phyloP scores from a whole-genome alignment of 2,888 invertebrate species.

The Leptinotarsa peninsularis region DNA sequence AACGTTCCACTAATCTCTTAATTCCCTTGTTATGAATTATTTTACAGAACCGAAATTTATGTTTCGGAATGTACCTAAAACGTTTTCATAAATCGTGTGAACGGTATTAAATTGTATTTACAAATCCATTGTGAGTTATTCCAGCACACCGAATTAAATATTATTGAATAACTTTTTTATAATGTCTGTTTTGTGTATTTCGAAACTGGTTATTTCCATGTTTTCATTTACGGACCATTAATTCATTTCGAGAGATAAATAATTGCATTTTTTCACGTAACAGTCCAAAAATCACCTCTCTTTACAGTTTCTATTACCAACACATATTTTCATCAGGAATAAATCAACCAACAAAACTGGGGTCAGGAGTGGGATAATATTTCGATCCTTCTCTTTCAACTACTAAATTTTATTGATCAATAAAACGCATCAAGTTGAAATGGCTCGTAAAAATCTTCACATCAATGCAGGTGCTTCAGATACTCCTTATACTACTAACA shows the following conservation, averaged over 20 bases:
- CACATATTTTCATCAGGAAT: background rate
- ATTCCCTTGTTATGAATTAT: background rate
- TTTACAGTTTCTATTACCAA: too few species aligned
- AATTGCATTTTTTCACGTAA: too few species aligned
- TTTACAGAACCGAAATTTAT: background rate
- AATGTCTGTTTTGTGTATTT: background rate
- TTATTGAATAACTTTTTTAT: background rate
- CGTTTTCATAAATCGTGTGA: background rate
- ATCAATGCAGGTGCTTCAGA: background rate
- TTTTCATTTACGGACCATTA: too few species aligned
- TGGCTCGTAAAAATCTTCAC: conserved; percentile 2
- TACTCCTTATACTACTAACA: background rate
- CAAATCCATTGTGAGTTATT: background rate
- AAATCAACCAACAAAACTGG: background rate
- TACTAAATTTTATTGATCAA: background rate
- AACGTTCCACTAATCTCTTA: background rate
- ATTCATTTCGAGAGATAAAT: too few species aligned
- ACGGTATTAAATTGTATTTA: background rate
- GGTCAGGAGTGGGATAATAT: background rate
- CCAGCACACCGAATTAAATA: background rate
- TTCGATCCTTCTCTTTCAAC: background rate
- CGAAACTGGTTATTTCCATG: background rate
- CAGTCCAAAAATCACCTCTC: too few species aligned
- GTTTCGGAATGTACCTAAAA: background rate
- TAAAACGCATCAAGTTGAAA: background rate